Base-by-base conservation (phyloP, 2,797 vertebrate species). In the Cynopterus sphinx region DNA sequence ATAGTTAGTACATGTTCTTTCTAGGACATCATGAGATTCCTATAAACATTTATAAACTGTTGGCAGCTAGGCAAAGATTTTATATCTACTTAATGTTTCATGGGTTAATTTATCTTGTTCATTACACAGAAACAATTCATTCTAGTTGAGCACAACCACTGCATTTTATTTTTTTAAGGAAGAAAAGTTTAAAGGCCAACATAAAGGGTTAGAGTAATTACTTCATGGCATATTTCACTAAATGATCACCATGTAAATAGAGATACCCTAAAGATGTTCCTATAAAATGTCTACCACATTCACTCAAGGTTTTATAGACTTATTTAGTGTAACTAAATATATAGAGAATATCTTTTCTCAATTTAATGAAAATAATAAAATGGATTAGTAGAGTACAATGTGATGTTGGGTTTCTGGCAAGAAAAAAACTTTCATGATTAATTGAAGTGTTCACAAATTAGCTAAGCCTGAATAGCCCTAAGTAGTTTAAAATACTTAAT, bases 61-160 rank as follows among this genome's bases (percentile, higher is more conserved):
- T 93, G 67, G 67, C 71, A 96, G 33, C 67, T 75, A 85, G 65
- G 71, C 53, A 93, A 87, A 94, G 71, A 57, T 94, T 88, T 96
- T 75, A 53, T 79, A 89, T 87, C 78, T 68, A 57, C 55, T 85
- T 71, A 88, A 94, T 90, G 61, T 93, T 96, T 96, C 94, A 94
- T 85, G 94, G 90, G 89, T 75, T 67, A 84, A 74, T 97, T 92
- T 83, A 75, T 94, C 95, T 92, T 90, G 10, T 86, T 87, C 63
- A 68, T 96, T 88, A 92, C 33, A 57, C 33, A 84, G 90, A 96
- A 96, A 86, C 57, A 88, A 85, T 87, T 90, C 81, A 61, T 87
- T 86, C 46, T 71, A 79, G 67, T 94, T 95, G 87, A 86, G n/a
- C 41, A 85, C 55, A 21, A 81, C 49, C 3, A 78, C 41, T 85